Evolutionary conservation across 1,140 invertebrate species (phyloP), one percentile per base, ranked within the genome.

Genomic region (Tetragnatha versicolor): DNA sequence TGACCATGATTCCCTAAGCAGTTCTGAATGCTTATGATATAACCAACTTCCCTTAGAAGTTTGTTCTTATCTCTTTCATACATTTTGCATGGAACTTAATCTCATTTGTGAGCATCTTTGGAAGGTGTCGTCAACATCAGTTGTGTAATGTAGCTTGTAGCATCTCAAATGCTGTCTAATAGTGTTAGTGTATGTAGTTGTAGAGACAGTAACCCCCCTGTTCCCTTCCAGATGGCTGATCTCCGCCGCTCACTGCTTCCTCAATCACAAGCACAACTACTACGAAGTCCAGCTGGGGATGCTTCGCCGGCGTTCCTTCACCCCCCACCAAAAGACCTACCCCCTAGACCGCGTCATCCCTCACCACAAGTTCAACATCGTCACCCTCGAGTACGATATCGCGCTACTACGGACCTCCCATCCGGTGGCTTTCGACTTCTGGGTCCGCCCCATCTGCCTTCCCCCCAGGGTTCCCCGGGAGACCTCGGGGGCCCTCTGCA

Each of bases 361-460:
- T 3, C 76, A 79, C 37, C 63, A 29, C 1, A 79, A 69, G 29
- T 79, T 79, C 76, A 79, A 79, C 53, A 49, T 79, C 6, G 39
- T 79, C 25, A 79, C 76, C 4, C 25, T 79, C 5, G 76, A 79
- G 25, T 79, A 65, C n/a, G 70, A 80, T 12, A 75, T 80, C 10
- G 72, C 33, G 0, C 17, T 80, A 61, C 6, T 80, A 3, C 27
- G 42, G 14, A 69, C 58, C 0, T 17, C 72, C 9, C 37, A 69
- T 20, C 58, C 37, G 22, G 53, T 80, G 0, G 29, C 10, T 0
- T 80, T 80, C 20, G 63, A 75, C 27, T 68, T 61, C 17, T 60
- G 63, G 61, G 45, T 76, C 12, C 33, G 70, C 2, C 72, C 79
- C 3, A 75, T 76, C 10, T 80, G 79, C 9, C 33, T 80, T 45